Conservation (phyloP, 2,113 vertebrate genomes). For the Sander lucioperca region DNA sequence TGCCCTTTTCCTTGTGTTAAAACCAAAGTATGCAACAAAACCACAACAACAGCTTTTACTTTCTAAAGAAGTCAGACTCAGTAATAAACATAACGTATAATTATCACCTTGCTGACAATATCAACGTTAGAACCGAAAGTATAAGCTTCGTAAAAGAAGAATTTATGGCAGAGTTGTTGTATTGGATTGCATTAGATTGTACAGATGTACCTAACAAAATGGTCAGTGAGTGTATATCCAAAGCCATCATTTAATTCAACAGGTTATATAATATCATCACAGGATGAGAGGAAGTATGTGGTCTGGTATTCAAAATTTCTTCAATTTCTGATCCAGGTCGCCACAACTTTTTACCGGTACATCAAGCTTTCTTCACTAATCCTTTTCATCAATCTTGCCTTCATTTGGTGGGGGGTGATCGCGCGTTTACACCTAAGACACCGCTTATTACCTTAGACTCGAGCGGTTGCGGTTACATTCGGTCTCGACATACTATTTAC, state of each 20-base stretch:
- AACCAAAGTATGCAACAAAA: not conserved
- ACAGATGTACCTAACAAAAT: not conserved
- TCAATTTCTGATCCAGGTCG: not conserved
- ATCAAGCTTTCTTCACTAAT: not conserved
- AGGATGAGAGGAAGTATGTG: not conserved
- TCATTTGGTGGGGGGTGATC: not conserved
- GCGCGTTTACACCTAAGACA: too few species aligned
- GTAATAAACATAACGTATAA: too few species aligned
- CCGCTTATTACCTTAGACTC: too few species aligned
- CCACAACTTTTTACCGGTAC: too few species aligned
- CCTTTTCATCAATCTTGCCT: not conserved
- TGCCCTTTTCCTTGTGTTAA: constrained; percentile 14
- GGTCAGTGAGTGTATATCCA: not conserved
- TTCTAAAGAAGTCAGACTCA: not conserved
- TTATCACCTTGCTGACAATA: too few species aligned
- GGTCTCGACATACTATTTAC: too few species aligned
- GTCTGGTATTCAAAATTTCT: not conserved
- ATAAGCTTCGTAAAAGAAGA: too few species aligned
- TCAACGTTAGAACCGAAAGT: too few species aligned
- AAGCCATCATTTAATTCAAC: not conserved
- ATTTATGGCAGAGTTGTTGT: not conserved
- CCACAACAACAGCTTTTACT: not conserved
- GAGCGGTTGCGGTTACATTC: too few species aligned
- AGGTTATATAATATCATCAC: not conserved
- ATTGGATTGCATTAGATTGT: too few species aligned